phyloP scores from a whole-genome alignment of 2,888 invertebrate species.

The Kryphioiulus occultus region DNA sequence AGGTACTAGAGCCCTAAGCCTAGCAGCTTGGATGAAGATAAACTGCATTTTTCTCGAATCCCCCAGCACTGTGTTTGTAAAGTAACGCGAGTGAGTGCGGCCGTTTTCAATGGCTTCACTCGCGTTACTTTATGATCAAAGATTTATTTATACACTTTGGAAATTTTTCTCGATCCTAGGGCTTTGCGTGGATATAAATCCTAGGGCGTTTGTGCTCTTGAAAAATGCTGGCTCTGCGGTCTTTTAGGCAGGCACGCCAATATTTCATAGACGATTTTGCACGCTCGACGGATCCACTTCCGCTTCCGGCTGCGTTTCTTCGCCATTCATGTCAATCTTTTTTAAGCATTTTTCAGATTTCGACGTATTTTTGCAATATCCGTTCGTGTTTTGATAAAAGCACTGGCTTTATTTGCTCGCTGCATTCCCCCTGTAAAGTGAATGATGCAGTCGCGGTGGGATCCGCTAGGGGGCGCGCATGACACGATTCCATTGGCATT shows the following conservation, averaged over 20 bases:
- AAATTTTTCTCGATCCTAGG: neutral
- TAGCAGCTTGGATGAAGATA: neutral
- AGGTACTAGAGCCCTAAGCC: neutral
- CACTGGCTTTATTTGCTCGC: neutral
- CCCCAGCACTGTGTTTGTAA: neutral
- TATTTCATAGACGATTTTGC: neutral
- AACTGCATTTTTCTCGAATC: neutral
- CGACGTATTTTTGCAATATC: neutral
- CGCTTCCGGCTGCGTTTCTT: neutral
- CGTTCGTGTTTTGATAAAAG: slow-evolving; percentile 5
- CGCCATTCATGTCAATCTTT: neutral
- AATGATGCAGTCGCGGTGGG: neutral
- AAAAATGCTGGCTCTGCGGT: neutral
- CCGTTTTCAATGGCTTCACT: neutral
- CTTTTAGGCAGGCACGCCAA: neutral
- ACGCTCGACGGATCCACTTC: neutral
- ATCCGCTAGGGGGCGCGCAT: neutral
- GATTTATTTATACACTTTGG: neutral
- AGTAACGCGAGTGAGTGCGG: neutral
- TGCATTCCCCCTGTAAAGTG: neutral
- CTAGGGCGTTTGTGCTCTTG: neutral
- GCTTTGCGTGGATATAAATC: neutral
- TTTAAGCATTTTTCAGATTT: neutral
- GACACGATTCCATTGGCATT: no score
- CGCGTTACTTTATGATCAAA: neutral